Evolutionary conservation across 2,113 vertebrate species (phyloP), one percentile per base, ranked within the genome.

Genomic region (Aviceda subcristata): DNA sequence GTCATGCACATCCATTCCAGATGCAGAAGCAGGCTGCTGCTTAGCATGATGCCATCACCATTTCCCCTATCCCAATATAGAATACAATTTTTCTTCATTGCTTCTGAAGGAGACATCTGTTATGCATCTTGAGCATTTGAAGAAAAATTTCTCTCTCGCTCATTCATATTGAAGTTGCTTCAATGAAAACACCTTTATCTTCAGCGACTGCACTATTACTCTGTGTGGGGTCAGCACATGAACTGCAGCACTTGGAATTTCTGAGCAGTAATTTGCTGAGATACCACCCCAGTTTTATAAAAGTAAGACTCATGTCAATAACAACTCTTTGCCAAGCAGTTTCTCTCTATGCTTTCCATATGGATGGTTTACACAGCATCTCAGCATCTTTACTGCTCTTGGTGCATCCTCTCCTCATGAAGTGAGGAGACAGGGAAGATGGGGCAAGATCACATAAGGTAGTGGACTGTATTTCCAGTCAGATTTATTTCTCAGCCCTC

Each of bases 51-150:
- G 71, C 78, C 87, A 72, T 41, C 41, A 92, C 57, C 27, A 36
- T 43, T 91, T 90, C 86, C 48, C 73, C 75, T 76, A 51, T 91
- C 63, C 50, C 69, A 79, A 9, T n/a, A 76, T 23, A 92, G 94
- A 87, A 79, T 6, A 62, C 51, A 14, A 21, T 82, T 91, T 94
- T 92, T 93, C 79, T 77, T 91, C 86, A 75, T 91, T 78, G 73
- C 36, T 94, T 92, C 81, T 92, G 91, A 89, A 91, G 53, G 45
- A 92, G 80, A 82, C 94, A 95, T 97, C 92, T 95, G 95, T 67
- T 92, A 19, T 36, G 38, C 2, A 12, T 95, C 94, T 83, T 53
- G n/a, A 59, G 74, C 59, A 69, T 62, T 75, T 73, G 53, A 91
- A 75, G 88, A 92, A 89, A 91, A 91, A 95, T 38, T 30, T 73